A percentile compares a stretch with the other conserved stretches of the same genome.
phyloP scores from a whole-genome alignment of 1,140 invertebrate species.

The Zaprionus ghesquierei region DNA sequence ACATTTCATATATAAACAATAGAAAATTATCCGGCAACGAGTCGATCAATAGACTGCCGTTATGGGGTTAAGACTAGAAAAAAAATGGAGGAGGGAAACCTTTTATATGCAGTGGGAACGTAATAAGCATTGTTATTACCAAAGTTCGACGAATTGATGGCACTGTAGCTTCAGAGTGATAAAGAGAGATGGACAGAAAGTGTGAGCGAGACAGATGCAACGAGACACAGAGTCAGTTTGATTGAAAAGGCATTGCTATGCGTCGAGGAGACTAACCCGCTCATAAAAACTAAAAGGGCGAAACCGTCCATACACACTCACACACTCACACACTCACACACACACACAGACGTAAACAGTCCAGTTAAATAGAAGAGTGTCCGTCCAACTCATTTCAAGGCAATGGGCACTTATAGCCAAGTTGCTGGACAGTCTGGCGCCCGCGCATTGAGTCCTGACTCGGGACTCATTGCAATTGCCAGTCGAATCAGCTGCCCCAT shows the following conservation, averaged over 20 bases:
- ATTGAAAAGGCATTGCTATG: conserved; percentile 34
- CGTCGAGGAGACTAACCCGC: conserved; percentile 5
- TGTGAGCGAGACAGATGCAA: background rate
- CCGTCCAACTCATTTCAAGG: background rate
- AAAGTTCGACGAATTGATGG: conserved; percentile 44
- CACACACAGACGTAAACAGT: background rate
- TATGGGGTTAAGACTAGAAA: conserved; percentile 30
- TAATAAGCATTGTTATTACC: conserved; percentile 66
- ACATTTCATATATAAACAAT: conserved; percentile 56
- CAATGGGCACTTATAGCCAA: conserved; percentile 31
- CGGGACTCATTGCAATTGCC: conserved; percentile 36
- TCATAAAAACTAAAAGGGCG: conserved; percentile 65
- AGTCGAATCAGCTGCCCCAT: conserved; percentile 25
- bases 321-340: background rate
- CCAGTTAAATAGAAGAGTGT: conserved; percentile 2
- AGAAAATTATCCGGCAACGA: conserved; percentile 11
- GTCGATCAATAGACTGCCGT: background rate
- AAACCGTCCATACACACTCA: background rate
- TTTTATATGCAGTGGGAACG: conserved; percentile 25
- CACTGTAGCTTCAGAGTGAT: background rate
- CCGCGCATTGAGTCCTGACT: conserved; percentile 14
- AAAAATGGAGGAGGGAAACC: conserved; percentile 10
- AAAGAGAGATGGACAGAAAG: background rate
- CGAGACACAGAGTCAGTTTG: background rate
- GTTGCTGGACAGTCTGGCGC: conserved; percentile 61